Percentiles rank a stretch among this genome's conserved stretches.
Conservation (phyloP, 2,797 vertebrate species). For the Thripadectes ignobilis region DNA sequence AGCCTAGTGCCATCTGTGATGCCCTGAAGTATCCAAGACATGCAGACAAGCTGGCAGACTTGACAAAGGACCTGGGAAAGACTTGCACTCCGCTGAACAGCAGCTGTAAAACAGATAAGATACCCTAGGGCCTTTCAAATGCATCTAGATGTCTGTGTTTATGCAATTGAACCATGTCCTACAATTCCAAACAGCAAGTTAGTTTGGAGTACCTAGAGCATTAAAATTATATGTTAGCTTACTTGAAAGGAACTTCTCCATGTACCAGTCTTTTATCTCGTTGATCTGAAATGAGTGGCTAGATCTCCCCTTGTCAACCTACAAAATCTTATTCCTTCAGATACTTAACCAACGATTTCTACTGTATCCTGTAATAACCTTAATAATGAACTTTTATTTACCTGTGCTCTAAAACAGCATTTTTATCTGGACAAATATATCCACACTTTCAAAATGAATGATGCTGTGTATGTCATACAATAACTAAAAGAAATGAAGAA, state of each 20-base stretch:
- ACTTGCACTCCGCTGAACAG: neutral
- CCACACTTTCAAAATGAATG: neutral
- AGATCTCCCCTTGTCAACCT: neutral
- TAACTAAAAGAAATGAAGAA: neutral
- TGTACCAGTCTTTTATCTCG: neutral
- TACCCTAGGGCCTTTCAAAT: conserved; percentile 37
- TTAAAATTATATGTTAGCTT: conserved; percentile 8
- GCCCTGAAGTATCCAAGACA: neutral
- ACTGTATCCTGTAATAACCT: neutral
- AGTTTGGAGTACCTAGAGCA: conserved; percentile 32
- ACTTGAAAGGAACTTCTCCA: neutral
- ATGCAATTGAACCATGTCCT: conserved; percentile 34
- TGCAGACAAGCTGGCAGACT: neutral
- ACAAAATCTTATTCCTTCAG: neutral
- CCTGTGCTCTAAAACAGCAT: neutral
- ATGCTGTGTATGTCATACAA: neutral
- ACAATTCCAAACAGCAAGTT: conserved; percentile 33
- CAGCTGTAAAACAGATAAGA: conserved; percentile 27
- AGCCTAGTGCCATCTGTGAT: neutral
- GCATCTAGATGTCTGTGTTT: conserved; percentile 19
- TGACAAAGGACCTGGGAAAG: conserved; percentile 15
- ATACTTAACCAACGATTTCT: neutral
- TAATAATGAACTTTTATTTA: neutral
- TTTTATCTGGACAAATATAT: neutral
- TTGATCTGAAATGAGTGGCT: neutral